Evolutionary conservation across 2,888 invertebrate species (phyloP).

Genomic region (Dusona sp.): DNA sequence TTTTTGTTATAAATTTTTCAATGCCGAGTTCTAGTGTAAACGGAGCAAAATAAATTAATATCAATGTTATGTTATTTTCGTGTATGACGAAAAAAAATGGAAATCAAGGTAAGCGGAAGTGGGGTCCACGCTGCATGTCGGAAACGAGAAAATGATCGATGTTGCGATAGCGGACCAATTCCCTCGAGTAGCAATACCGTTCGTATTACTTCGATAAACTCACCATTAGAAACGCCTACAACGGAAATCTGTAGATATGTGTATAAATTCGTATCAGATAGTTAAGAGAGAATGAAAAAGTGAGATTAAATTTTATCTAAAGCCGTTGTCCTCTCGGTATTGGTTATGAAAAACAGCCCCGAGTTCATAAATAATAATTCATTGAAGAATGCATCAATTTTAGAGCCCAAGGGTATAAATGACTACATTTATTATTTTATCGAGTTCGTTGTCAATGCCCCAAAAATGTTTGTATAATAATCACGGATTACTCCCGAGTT

Average conservation of each 20-base stretch:
- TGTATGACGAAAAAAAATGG: constrained; percentile 19
- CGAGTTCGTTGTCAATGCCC: constrained; percentile 16
- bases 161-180: constrained; percentile 48
- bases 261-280: constrained; percentile 9
- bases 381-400: constrained; percentile 57
- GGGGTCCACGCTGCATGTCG: constrained; percentile 9
- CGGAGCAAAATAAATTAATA: constrained; percentile 3
- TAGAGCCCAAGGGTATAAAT: constrained; percentile 41
- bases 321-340: constrained; percentile 36
- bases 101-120: constrained; percentile 20
- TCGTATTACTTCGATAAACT: constrained; percentile 66
- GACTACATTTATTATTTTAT: constrained; percentile 57
- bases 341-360: constrained; percentile 52
- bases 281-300: constrained; percentile 16
- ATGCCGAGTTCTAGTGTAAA: neutral
- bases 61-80: constrained; percentile 12
- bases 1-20: neutral
- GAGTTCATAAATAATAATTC: constrained; percentile 64
- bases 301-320: neutral
- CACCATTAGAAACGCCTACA: constrained; percentile 56
- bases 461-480: constrained; percentile 2
- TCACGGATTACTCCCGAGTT: neutral
- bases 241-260: constrained; percentile 29
- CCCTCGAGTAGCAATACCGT: constrained; percentile 61
- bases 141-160: constrained; percentile 64